These are phyloP conservation scores for Ormyrus nitidulus DNA, from an alignment of 2,888 invertebrate species.

Conservation along the genomic window DNA sequence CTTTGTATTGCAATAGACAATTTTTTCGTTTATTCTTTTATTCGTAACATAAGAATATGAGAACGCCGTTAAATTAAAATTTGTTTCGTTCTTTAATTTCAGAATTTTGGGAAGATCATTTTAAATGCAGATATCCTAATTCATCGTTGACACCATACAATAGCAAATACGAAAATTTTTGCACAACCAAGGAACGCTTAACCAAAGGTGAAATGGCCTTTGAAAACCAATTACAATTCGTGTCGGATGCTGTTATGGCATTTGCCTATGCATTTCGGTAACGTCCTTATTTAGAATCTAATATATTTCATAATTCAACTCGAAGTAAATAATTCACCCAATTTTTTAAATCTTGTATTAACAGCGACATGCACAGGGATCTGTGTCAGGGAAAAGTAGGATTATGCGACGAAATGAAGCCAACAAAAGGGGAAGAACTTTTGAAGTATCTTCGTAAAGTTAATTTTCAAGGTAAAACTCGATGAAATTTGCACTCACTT, in stretches of 20 bases:
- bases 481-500: neutral
- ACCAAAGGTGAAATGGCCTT: slow-evolving; percentile 87
- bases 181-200: slow-evolving; percentile 87
- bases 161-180: slow-evolving; percentile 81
- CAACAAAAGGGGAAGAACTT: slow-evolving; percentile 90
- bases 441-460: slow-evolving; percentile 90
- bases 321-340: neutral
- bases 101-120: slow-evolving; percentile 98
- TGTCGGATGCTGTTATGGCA: slow-evolving; percentile 96
- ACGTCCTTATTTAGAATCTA: slow-evolving; percentile 56
- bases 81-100: slow-evolving; percentile 63
- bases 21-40: too few species aligned
- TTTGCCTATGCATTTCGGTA: slow-evolving; percentile 92
- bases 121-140: slow-evolving; percentile 90
- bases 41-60: slow-evolving; percentile 81
- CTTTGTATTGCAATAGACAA: too few species aligned
- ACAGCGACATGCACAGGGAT: slow-evolving; percentile 90
- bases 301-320: too few species aligned
- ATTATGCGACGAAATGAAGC: slow-evolving; percentile 92
- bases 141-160: slow-evolving; percentile 90
- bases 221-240: slow-evolving; percentile 96
- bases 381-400: slow-evolving; percentile 86
- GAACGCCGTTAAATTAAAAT: too few species aligned
- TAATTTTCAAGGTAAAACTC: slow-evolving; percentile 86
- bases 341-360: slow-evolving; percentile 15